Evolutionary conservation across 2,888 invertebrate genomes (phyloP), one percentile per base, ranked within the genome.

Genomic region (Crepidodera aurea): DNA sequence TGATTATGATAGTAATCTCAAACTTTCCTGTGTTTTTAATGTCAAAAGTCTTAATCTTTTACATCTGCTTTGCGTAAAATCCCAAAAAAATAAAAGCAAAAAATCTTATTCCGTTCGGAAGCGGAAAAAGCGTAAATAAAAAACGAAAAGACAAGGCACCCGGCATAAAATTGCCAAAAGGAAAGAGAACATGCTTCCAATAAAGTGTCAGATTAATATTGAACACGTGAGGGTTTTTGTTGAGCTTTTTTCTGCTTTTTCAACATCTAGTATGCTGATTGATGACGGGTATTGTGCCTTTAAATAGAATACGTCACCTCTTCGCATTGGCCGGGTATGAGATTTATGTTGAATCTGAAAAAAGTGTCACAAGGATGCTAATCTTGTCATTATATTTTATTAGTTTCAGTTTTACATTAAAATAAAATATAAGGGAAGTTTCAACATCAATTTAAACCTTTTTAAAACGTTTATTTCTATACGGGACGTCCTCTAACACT

Each of bases 191-290:
- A 53, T 15, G 25, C 25, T 53, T 53, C 39, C 53, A 15, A 16
- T 19, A 25, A 25, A 39, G 53, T 39, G 39, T 25, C 53, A 25
- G 53, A 39, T 53, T 53, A 53, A 53, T 53, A 53, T 53, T 40
- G 25, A 53, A 53, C 40, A 53, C 40, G 53, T 53, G 13, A 39
- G 40, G 12, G 22, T 39, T 39, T 53, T 39, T 53, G 37, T 51
- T 29, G 15, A 27, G 27, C 19, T 37, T 39, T 53, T 53, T 25
- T 27, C 40, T 22, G 39, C 39, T 34, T 39, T 51, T 37, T n/a
- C 51, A 53, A 39, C 53, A 53, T 53, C 25, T 6, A 53, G 39
- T 53, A 53, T 53, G 19, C 53, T 39, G 39, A 53, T 53, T 53
- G 53, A 53, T 39, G 53, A 53, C 22, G 25, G 25, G 39, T 27